phyloP scores from a whole-genome alignment of 2,888 invertebrate species.

The Tetranychus truncatus region DNA sequence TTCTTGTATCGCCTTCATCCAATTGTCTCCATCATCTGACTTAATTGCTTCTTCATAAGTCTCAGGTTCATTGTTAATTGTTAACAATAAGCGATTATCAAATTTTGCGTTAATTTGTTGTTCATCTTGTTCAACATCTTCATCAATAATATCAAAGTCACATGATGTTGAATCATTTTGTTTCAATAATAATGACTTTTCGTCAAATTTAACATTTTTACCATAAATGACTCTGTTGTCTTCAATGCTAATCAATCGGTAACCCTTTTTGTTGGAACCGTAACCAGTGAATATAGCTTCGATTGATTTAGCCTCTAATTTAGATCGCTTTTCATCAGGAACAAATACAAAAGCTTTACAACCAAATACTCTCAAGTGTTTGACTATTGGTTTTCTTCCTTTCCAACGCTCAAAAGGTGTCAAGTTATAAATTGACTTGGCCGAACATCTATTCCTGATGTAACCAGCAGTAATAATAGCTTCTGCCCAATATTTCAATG shows the following conservation, averaged over 20 bases:
- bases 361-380: conserved; percentile 11
- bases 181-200: no score
- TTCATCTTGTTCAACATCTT: no score
- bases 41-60: no score
- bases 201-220: no score
- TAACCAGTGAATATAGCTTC: conserved; percentile 15
- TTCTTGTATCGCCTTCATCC: no score
- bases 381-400: conserved; percentile 10
- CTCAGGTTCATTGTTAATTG: no score
- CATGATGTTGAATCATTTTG: no score
- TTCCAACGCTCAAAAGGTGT: neutral
- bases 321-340: neutral
- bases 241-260: conserved; percentile 10
- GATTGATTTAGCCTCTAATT: conserved; percentile 15
- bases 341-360: neutral
- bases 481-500: conserved; percentile 20
- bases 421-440: neutral
- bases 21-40: no score
- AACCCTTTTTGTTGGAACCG: conserved; percentile 3
- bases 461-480: conserved; percentile 24
- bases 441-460: conserved; percentile 19
- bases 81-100: no score
- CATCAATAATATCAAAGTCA: no score
- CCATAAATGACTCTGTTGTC: conserved; percentile 7
- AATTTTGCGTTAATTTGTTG: no score